These are phyloP conservation scores for Spatulosminthurus flaviceps DNA, from an alignment of 2,888 invertebrate genomes.

Conservation along the genomic window DNA sequence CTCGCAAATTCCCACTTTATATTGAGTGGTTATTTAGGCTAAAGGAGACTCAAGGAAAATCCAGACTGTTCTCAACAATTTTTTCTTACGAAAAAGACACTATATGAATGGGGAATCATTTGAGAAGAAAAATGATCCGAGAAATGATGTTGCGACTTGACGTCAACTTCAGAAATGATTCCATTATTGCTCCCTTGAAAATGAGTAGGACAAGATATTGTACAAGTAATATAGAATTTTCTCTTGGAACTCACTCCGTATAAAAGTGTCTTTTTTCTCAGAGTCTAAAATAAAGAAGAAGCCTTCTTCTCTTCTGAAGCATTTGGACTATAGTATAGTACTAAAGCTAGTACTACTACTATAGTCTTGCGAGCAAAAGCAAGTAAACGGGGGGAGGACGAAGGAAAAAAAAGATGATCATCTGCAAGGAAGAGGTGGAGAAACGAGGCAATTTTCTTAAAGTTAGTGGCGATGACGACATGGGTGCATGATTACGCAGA, in stretches of 20 bases:
- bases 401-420: constrained; percentile 20
- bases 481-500: constrained; percentile 25
- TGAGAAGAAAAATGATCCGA: constrained; percentile 25
- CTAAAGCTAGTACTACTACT: too few species aligned
- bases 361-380: not conserved
- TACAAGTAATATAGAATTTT: too few species aligned
- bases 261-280: constrained; percentile 37
- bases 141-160: constrained; percentile 25
- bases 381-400: constrained; percentile 20
- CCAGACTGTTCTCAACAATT: not conserved
- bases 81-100: not conserved
- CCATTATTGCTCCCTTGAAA: constrained; percentile 10
- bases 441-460: constrained; percentile 39
- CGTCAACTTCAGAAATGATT: constrained; percentile 14
- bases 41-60: too few species aligned
- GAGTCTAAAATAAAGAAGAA: not conserved
- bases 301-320: not conserved
- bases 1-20: too few species aligned
- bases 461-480: constrained; percentile 24
- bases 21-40: too few species aligned
- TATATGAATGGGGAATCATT: not conserved
- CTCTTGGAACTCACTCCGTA: not conserved
- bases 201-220: constrained; percentile 28
- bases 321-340: not conserved
- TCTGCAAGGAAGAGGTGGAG: constrained; percentile 33